phyloP scores from a whole-genome alignment of 2,888 invertebrate genomes.

The Cryptocephalus moraei region DNA sequence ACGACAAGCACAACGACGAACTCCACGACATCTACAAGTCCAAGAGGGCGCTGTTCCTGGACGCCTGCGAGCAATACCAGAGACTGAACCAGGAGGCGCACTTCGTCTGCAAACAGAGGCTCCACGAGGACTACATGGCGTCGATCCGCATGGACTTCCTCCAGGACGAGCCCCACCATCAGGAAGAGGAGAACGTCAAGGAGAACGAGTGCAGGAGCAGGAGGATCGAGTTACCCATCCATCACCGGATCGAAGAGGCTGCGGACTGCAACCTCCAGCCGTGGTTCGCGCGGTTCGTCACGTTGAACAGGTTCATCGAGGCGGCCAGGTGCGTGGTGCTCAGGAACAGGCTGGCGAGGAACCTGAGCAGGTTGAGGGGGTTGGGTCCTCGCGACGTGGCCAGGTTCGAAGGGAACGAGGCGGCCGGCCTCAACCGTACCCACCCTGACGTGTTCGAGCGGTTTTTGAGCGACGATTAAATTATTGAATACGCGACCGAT shows the following conservation, averaged over 20 bases:
- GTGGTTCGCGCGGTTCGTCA: slow-evolving; percentile 27
- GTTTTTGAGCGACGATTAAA: too few species aligned
- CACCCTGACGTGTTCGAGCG: too few species aligned
- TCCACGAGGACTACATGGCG: slow-evolving; percentile 19
- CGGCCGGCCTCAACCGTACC: too few species aligned
- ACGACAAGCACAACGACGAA: slow-evolving; percentile 24
- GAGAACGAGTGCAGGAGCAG: slow-evolving; percentile 18
- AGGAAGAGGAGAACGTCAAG: slow-evolving; percentile 3
- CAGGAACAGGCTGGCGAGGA: slow-evolving; percentile 24
- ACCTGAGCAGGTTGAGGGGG: slow-evolving; percentile 21
- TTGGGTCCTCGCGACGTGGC: slow-evolving; percentile 12
- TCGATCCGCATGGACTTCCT: slow-evolving; percentile 18
- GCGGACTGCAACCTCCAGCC: slow-evolving; percentile 22
- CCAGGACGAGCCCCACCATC: slow-evolving; percentile 9
- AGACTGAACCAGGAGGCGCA: slow-evolving; percentile 21
- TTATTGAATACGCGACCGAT: too few species aligned
- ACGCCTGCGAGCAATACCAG: slow-evolving; percentile 20
- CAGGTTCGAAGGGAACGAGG: slow-evolving; percentile 8
- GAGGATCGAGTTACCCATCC: slow-evolving; percentile 19
- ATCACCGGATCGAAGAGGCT: slow-evolving; percentile 11
- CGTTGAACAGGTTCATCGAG: slow-evolving; percentile 27
- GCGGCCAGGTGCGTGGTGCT: slow-evolving; percentile 24
- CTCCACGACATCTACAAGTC: slow-evolving; percentile 22
- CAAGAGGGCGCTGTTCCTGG: slow-evolving; percentile 21
- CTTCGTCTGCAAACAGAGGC: slow-evolving; percentile 16